A percentile compares a stretch with the other conserved stretches of the same genome.
These are phyloP conservation scores for Hippolais icterina DNA, from an alignment of 2,113 vertebrate species.

Conservation along the genomic window DNA sequence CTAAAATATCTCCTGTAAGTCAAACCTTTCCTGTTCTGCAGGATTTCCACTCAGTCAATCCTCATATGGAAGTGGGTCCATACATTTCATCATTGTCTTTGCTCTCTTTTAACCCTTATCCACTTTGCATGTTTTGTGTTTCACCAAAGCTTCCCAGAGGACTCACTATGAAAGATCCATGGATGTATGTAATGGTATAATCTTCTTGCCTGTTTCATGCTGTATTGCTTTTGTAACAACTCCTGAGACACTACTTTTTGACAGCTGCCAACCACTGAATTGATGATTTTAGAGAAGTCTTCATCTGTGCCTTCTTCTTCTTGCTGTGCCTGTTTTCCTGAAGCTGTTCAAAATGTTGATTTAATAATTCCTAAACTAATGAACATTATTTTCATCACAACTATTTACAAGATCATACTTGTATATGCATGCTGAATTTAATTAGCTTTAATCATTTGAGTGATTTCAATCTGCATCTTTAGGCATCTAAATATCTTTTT, in stretches of 20 bases:
- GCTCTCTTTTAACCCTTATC: not conserved
- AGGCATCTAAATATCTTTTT: not conserved
- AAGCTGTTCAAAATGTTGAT: not conserved
- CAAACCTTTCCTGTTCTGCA: not conserved
- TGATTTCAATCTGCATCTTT: not conserved
- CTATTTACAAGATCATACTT: not conserved
- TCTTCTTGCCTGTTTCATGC: not conserved
- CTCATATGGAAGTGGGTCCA: not conserved
- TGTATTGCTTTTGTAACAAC: not conserved
- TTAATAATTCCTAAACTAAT: not conserved
- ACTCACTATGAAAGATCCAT: not conserved
- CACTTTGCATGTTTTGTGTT: not conserved
- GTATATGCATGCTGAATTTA: not conserved
- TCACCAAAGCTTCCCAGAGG: not conserved
- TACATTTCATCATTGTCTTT: not conserved
- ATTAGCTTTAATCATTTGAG: not conserved
- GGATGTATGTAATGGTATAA: not conserved
- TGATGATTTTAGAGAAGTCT: not conserved
- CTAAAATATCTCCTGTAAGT: not conserved
- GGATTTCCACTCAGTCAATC: not conserved
- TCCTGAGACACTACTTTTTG: not conserved
- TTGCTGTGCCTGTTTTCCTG: not conserved
- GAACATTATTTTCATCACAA: not conserved
- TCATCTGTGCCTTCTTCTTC: not conserved
- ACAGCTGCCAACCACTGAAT: not conserved